Evolutionary conservation across 2,797 vertebrate species (phyloP).

Genomic region (Ctenopoma kingsleyae): DNA sequence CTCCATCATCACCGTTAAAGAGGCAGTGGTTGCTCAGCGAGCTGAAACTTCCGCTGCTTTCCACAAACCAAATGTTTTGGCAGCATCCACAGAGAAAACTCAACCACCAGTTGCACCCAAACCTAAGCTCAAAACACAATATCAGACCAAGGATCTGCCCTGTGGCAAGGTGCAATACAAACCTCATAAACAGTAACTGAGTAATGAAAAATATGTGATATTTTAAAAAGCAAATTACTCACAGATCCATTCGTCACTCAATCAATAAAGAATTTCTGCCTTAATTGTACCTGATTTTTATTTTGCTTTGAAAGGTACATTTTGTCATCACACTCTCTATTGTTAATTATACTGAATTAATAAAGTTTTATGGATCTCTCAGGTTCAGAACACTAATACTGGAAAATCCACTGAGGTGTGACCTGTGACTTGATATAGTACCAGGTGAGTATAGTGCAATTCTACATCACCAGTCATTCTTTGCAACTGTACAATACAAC

Average conservation of each 20-base stretch:
- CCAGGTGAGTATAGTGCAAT: constrained; percentile 33
- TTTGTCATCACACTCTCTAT: constrained; percentile 3
- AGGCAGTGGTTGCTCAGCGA: constrained; percentile 28
- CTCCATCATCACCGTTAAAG: constrained; percentile 52
- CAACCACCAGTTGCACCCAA: constrained; percentile 51
- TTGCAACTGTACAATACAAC: neutral
- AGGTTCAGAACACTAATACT: constrained; percentile 62
- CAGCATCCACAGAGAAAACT: constrained; percentile 32
- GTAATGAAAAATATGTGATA: neutral
- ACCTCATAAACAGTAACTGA: neutral
- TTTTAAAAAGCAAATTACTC: neutral
- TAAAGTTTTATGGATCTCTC: constrained; percentile 31
- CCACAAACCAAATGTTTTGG: constrained; percentile 34
- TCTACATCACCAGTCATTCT: neutral
- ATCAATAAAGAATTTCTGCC: neutral
- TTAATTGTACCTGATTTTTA: too few relatives aligned
- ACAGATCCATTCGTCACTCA: neutral
- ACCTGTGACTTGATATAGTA: constrained; percentile 30
- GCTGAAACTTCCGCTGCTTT: constrained; percentile 24
- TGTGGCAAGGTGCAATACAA: constrained; percentile 62
- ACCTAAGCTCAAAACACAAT: constrained; percentile 51
- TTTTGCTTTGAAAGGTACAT: too few relatives aligned
- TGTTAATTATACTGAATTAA: neutral
- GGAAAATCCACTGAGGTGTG: constrained; percentile 85
- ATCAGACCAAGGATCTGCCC: constrained; percentile 47